Evolutionary conservation across 1,140 invertebrate species (phyloP), one percentile per base, ranked within the genome.

Genomic region (Myzus persicae): DNA sequence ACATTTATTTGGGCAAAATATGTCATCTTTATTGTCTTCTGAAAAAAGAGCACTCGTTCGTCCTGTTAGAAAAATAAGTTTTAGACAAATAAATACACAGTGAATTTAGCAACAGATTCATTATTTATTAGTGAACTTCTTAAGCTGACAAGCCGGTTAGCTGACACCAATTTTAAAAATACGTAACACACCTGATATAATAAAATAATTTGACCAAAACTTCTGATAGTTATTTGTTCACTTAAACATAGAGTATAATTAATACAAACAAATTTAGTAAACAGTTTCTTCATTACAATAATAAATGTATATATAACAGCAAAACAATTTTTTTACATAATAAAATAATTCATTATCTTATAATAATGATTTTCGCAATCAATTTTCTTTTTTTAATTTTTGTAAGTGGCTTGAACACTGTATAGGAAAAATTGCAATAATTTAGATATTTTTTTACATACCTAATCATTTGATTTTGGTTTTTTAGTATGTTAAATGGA

Each of bases 1-100:
- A 84, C 94, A 94, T 76, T 93, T 93, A 84, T 93, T 93, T 40
- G 91, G 91, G 36, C 91, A 93, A 40, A 51, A 38, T 31, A 84
- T 82, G 14, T 93, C 91, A 51, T 85, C 91, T 54, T 85, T 93
- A 84, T 81, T 81, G 42, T 91, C 76, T 48, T 91, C 81, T 31
- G 81, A 84, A 85, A 82, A 82, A 42, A 82, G 9, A 93, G 36
- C 42, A 44, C 46, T 42, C 44, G 76, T 82, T 54, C n/a, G 38
- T 84, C 91, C 91, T 93, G 24, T 84, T 92, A 84, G 81, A 54
- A 84, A 84, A 40, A 90, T 67, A 59, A 90, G 54, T 90, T 90
- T 90, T 90, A 90, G 89, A 67, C 26, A 67, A 26, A 59, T 90
- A 67, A 90, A 42, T 42, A 67, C 89, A 67, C 36, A 76, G 76